Evolutionary conservation across 2,113 vertebrate species (phyloP).

Genomic region (Rhinichthys klamathensis): DNA sequence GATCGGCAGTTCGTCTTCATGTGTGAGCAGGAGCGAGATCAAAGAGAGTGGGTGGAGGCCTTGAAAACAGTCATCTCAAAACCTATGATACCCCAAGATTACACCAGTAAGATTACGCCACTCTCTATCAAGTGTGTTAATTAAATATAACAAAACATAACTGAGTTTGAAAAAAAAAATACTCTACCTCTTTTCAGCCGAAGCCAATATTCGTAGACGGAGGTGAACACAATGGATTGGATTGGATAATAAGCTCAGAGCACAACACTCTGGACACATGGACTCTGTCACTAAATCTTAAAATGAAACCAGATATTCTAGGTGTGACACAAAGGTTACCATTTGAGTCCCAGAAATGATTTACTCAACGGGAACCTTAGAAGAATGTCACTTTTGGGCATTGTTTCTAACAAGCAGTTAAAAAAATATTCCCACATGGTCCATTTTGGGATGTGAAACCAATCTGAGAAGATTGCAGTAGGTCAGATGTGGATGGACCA

Average conservation of each 20-base stretch:
- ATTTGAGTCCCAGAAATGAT: not conserved
- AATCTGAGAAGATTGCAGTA: not conserved
- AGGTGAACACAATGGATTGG: conserved; percentile 50
- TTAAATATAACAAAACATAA: not conserved
- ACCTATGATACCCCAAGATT: conserved; percentile 78
- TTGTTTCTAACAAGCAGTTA: not conserved
- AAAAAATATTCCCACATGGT: not conserved
- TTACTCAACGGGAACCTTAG: not conserved
- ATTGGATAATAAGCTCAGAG: conserved; percentile 2
- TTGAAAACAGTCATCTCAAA: conserved; percentile 77
- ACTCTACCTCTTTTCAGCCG: conserved; percentile 61
- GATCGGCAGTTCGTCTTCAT: conserved; percentile 84
- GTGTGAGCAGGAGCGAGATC: conserved; percentile 85
- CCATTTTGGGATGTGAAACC: conserved; percentile 21
- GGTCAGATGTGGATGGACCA: not conserved
- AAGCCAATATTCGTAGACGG: conserved; percentile 68
- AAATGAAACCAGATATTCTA: not conserved
- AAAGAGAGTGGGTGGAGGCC: conserved; percentile 85
- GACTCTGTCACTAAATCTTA: not conserved
- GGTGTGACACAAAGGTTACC: not conserved
- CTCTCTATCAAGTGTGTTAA: not conserved
- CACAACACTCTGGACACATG: not conserved
- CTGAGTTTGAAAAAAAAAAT: not conserved
- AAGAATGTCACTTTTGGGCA: not conserved
- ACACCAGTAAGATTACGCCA: conserved; percentile 69